Percentiles rank a stretch among this genome's conserved stretches.
These are phyloP conservation scores for Zophobas atratus DNA, from an alignment of 1,140 invertebrate genomes.

Conservation along the genomic window DNA sequence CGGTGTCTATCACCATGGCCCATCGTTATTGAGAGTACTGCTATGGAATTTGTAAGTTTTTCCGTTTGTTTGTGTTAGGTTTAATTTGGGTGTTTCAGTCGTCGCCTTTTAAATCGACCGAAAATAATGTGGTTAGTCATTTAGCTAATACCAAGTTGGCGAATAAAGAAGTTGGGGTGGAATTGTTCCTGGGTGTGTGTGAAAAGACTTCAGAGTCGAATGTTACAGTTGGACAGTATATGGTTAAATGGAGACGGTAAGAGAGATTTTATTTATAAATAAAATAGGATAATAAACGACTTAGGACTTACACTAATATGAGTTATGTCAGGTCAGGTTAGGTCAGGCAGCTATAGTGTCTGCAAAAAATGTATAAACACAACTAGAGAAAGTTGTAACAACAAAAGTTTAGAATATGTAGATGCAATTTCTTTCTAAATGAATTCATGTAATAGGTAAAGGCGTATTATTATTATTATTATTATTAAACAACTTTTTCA, in stretches of 20 bases:
- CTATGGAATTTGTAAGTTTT: conserved; percentile 73
- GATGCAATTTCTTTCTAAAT: no score
- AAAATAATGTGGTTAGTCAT: conserved; percentile 61
- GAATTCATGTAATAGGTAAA: no score
- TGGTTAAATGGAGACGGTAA: conserved; percentile 83
- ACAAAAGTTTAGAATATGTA: no score
- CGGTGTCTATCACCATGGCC: conserved; percentile 80
- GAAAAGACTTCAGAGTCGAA: conserved; percentile 60
- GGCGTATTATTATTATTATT: no score
- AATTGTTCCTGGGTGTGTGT: conserved; percentile 70
- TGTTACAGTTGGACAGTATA: conserved; percentile 76
- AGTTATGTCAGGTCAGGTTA: no score
- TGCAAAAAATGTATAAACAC: no score
- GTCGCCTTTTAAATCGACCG: conserved; percentile 61
- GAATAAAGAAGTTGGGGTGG: conserved; percentile 70
- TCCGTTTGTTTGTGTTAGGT: background rate
- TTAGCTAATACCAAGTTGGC: conserved; percentile 65
- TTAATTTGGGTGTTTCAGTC: conserved; percentile 51
- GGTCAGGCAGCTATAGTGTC: no score
- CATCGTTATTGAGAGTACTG: conserved; percentile 76
- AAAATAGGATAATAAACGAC: no score
- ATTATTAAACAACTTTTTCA: no score
- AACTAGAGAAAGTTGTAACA: no score
- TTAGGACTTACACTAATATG: no score
- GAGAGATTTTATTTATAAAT: no score